Evolutionary conservation across 2,113 vertebrate genomes (phyloP), one percentile per base, ranked within the genome.

Genomic region (Carlito syrichta): DNA sequence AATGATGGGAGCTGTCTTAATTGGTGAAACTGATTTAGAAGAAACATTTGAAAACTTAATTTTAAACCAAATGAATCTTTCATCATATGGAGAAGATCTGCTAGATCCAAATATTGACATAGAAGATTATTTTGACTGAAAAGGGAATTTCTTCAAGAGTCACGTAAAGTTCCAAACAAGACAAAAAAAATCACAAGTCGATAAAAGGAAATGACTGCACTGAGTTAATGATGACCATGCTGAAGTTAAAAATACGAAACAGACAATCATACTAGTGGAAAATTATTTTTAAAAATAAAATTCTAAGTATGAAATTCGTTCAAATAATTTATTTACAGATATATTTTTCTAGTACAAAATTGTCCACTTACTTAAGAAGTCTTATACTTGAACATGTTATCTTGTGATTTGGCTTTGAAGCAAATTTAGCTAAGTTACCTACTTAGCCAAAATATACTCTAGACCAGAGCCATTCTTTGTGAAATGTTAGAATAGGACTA

Each of bases 21-120:
- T 99, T 0, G 99, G 99, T 10, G 99, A 99, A 79, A 99, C 99
- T 0, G 99, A 99, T 95, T 98, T 99, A 94, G 99, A 99, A 95
- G 99, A 99, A 98, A 99, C 99, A 8, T 99, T 99, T 97, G 99
- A 99, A 98, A 99, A 99, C 96, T 97, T 99, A 38, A 99, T 99
- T 96, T 99, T 99, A 96, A 99, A 99, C 97, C 99, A 99, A 30
- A 99, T 99, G 99, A 99, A 99, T 96, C 99, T 99, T 96, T 99
- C 99, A 1, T 96, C 97, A 5, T 99, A 99, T 9, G 99, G 99
- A 84, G 99, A 99, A 96, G 98, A 99, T 43, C 98, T 99, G 22
- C 98, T 99, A 58, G 99, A 99, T 98, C 99, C 99, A 52, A 97
- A 99, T 97, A 98, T 99, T 58, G 99, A 99, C 62, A 99, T 99